Percentiles rank a stretch among this genome's conserved stretches.
These are phyloP conservation scores for Caenorhabditis sinica DNA, from an alignment of 2,888 invertebrate species.

Conservation along the genomic window DNA sequence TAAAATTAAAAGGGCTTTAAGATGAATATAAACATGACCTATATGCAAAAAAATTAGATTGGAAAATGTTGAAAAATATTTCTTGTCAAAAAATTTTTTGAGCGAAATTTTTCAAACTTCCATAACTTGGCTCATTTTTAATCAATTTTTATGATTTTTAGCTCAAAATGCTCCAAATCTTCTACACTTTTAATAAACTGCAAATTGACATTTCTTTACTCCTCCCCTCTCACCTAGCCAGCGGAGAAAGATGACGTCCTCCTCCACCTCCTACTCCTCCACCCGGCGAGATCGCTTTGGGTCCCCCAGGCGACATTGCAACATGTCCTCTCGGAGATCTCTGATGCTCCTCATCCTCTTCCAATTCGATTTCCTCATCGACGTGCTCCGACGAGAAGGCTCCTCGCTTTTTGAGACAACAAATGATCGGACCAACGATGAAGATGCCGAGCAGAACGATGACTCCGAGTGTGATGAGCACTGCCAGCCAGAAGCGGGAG, in stretches of 20 bases:
- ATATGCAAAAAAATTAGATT: too few species aligned
- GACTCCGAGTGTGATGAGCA: conserved; percentile 23
- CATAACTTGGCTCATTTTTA: too few species aligned
- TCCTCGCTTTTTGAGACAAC: conserved; percentile 35
- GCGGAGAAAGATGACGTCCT: not conserved
- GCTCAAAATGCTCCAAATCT: not conserved
- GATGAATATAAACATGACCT: too few species aligned
- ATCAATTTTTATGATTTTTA: not conserved
- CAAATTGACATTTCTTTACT: too few species aligned
- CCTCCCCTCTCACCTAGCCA: not conserved
- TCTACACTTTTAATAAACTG: too few species aligned
- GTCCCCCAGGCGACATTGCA: not conserved
- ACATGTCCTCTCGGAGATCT: not conserved
- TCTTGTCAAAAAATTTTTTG: not conserved
- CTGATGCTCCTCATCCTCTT: not conserved
- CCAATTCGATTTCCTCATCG: conserved; percentile 17
- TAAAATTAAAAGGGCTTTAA: too few species aligned
- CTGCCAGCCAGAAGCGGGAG: not conserved
- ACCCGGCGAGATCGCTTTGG: not conserved
- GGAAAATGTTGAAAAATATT: too few species aligned
- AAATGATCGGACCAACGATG: not conserved
- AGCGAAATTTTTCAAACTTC: not conserved
- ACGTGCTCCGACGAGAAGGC: conserved; percentile 25
- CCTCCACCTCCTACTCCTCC: too few species aligned
- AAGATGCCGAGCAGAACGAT: conserved; percentile 2